Conservation (phyloP, 2,113 vertebrate species). For the Salvator merianae region DNA sequence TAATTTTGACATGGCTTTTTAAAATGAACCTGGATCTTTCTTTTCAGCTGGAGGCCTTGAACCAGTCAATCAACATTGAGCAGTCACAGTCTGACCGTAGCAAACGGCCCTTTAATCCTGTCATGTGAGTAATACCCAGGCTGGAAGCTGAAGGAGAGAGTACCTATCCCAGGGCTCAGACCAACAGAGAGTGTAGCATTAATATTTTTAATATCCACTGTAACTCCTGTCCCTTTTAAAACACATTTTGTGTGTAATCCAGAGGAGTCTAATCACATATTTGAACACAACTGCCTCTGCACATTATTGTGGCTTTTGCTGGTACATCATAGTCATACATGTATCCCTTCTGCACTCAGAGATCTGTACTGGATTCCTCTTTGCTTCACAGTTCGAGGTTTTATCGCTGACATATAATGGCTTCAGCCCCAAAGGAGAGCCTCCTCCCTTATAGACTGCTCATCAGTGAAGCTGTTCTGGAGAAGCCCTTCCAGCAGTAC, state of each 20-base stretch:
- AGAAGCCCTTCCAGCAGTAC: no score
- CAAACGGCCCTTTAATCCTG: constrained; percentile 97
- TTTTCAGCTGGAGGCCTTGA: constrained; percentile 91
- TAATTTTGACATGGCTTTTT: background rate
- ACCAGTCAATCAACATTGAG: constrained; percentile 97
- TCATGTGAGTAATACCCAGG: constrained; percentile 84
- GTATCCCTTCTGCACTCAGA: no score
- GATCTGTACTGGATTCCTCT: no score
- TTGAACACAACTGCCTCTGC: background rate
- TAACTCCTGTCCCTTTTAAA: background rate
- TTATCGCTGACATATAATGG: no score
- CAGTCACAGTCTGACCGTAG: constrained; percentile 98
- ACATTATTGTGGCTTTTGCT: background rate
- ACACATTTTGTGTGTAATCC: background rate
- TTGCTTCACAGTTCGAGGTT: no score
- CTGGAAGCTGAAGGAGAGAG: background rate
- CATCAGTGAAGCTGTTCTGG: no score
- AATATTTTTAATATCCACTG: background rate
- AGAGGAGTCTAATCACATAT: background rate
- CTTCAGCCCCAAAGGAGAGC: background rate
- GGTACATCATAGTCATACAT: background rate
- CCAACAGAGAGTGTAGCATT: background rate
- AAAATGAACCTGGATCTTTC: background rate
- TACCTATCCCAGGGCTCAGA: background rate
- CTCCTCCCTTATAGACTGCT: background rate